Evolutionary conservation across 2,797 vertebrate species (phyloP), one percentile per base, ranked within the genome.

Genomic region (Danio jaintianensis): DNA sequence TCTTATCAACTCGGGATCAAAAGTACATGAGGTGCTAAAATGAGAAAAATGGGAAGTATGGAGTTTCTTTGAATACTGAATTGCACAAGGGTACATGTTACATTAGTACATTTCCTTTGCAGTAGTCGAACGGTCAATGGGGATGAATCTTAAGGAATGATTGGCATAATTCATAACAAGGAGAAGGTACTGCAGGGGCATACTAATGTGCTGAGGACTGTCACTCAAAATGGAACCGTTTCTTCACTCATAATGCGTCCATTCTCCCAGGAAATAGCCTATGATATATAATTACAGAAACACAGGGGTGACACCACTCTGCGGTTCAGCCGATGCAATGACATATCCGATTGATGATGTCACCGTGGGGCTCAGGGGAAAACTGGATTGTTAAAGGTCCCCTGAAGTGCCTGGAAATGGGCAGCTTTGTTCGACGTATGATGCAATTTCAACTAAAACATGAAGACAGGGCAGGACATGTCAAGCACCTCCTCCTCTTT

Each of bases 21-120:
- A 80, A 75, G 80, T 68, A 78, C 29, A 85, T 81, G 58, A 81
- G 78, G 43, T 80, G 48, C 68, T 77, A 73, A 78, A 85, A 83
- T 69, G 74, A 80, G 81, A 70, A 47, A 62, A 64, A 71, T 55
- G 71, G 38, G 9, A 71, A 45, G 56, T 64, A 45, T 63, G 64
- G 42, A 63, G 53, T 36, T 56, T n/a, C 58, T 77, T 66, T 80
- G 66, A 82, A 82, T 71, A 59, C 55, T 59, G 67, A 83, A 61
- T 68, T 78, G 55, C 82, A 71, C 13, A 48, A 52, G 68, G 75
- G 56, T 53, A 50, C n/a, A 80, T 82, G 56, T 75, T 75, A 78
- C 52, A 79, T 75, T 69, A 72, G 47, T 58, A 61, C 47, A 75
- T 74, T 84, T 66, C 80, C 59, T 79, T 61, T 64, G 61, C 76